A percentile compares a stretch with the other conserved stretches of the same genome.
phyloP scores from a whole-genome alignment of 2,797 vertebrate genomes.

The Falco concolor region DNA sequence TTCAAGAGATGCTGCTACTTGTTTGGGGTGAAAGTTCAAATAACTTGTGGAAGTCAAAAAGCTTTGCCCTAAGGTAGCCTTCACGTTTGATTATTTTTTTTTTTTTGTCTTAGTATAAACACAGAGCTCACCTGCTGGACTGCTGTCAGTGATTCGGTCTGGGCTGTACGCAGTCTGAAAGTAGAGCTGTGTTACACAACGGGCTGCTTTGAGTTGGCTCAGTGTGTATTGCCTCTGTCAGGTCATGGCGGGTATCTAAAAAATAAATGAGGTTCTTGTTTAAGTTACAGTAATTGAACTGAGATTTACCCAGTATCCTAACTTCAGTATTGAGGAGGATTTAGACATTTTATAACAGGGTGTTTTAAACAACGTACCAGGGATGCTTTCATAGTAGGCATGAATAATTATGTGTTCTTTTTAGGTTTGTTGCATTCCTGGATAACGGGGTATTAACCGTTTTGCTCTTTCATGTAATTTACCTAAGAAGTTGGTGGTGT shows the following conservation, averaged over 20 bases:
- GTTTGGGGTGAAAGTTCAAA: neutral
- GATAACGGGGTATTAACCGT: neutral
- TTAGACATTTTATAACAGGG: neutral
- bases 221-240: neutral
- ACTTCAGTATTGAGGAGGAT: neutral
- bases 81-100: neutral
- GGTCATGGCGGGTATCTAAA: rapidly evolving
- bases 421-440: neutral
- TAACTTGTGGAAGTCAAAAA: neutral
- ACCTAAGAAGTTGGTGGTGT: neutral
- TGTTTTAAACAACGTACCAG: neutral
- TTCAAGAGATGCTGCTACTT: neutral
- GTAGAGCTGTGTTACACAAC: rapidly evolving
- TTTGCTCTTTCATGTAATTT: neutral
- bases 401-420: neutral
- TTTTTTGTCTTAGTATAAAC: neutral
- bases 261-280: neutral
- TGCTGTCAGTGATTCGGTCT: neutral
- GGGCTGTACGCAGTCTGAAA: neutral
- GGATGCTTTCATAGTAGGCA: neutral
- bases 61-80: neutral
- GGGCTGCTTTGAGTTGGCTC: neutral
- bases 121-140: neutral
- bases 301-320: neutral
- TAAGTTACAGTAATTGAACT: neutral